phyloP scores from a whole-genome alignment of 2,888 invertebrate species.

The Conchocele bisecta region DNA sequence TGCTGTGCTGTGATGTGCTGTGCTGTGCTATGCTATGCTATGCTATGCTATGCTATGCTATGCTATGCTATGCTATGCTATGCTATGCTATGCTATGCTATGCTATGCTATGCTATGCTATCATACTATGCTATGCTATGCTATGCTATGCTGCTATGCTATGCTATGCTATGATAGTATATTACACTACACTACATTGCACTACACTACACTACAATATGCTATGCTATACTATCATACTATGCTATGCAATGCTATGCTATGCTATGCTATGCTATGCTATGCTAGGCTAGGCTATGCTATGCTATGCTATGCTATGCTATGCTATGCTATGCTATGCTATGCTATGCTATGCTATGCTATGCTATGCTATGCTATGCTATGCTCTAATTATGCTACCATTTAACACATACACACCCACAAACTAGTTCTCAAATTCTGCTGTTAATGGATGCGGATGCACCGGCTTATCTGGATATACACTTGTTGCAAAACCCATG shows the following conservation, averaged over 20 bases:
- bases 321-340: background rate
- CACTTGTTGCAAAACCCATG: too few relatives aligned
- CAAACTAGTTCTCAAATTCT: too few relatives aligned
- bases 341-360: too few relatives aligned
- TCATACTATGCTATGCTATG: background rate
- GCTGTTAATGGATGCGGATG: too few relatives aligned
- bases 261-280: slow-evolving; percentile 34
- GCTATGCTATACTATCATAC: too few relatives aligned
- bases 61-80: background rate
- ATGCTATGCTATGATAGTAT: background rate
- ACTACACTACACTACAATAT: too few relatives aligned
- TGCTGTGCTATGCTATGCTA: background rate
- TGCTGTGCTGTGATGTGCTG: background rate
- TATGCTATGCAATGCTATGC: slow-evolving; percentile 32
- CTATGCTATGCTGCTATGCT: background rate
- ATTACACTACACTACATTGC: background rate
- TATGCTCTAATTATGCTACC: too few relatives aligned
- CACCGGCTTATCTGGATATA: too few relatives aligned
- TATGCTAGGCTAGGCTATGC: slow-evolving; percentile 31
- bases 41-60: background rate
- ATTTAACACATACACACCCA: too few relatives aligned
- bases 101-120: background rate
- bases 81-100: too few relatives aligned
- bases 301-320: slow-evolving; percentile 8
- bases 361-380: background rate